Conservation (phyloP, 2,888 invertebrate genomes). For the Furcula furcula region DNA sequence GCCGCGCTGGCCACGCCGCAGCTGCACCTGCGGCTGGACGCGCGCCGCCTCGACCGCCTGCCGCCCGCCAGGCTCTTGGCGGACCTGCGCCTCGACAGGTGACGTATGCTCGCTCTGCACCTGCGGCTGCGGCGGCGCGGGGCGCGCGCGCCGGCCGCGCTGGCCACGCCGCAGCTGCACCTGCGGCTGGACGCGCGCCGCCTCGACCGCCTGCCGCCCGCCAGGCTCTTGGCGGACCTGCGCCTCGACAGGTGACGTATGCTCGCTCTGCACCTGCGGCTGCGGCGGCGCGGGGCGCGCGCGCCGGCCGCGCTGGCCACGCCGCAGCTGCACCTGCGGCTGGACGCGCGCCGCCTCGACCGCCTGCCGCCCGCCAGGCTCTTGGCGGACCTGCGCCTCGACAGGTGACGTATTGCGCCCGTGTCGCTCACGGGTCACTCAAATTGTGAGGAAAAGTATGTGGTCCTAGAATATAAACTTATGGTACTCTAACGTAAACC, state of each 20-base stretch:
- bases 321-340: not conserved
- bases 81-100: conserved; percentile 6
- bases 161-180: conserved; percentile 9
- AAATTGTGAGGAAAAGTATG: no score
- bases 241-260: conserved; percentile 5
- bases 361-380: not conserved
- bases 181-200: conserved; percentile 10
- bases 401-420: conserved; percentile 1
- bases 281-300: conserved; percentile 6
- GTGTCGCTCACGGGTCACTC: no score
- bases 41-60: conserved; percentile 7
- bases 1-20: conserved; percentile 31
- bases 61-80: not conserved
- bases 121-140: conserved; percentile 6
- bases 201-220: conserved; percentile 1
- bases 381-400: conserved; percentile 4
- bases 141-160: conserved; percentile 12
- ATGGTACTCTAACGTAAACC: no score
- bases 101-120: not conserved
- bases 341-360: no score
- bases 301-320: conserved; percentile 30
- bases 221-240: not conserved
- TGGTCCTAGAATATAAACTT: no score
- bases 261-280: conserved; percentile 3
- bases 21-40: conserved; percentile 16